A percentile compares a stretch with the other conserved stretches of the same genome.
Evolutionary conservation across 2,888 invertebrate genomes (phyloP).

Genomic region (Cataglyphis altisquamis): DNA sequence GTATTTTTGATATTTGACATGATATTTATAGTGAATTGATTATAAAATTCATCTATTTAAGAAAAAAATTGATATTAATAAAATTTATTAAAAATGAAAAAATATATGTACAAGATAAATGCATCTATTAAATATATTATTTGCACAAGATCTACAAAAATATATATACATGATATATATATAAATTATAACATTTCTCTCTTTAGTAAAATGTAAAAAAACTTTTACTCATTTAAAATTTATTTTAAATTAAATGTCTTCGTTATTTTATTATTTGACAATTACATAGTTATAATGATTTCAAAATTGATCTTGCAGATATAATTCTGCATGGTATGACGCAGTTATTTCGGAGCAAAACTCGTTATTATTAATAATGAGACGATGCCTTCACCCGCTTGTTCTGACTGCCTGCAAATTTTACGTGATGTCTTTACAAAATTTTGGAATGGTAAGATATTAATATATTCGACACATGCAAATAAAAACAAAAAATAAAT

Average conservation of each 20-base stretch:
- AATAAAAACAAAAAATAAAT: not conserved
- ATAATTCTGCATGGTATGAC: conserved; percentile 11
- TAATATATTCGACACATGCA: not conserved
- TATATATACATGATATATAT: not conserved
- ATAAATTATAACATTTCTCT: not conserved
- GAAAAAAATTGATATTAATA: not conserved
- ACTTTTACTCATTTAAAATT: not conserved
- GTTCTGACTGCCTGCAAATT: not conserved
- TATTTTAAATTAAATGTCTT: not conserved
- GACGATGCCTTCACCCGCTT: not conserved
- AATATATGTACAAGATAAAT: not conserved
- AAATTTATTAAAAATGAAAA: not conserved
- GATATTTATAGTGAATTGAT: not conserved
- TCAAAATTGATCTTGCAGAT: not conserved
- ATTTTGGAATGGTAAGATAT: conserved; percentile 31
- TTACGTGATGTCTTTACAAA: conserved; percentile 30
- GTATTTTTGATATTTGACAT: not conserved
- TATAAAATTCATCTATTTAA: not conserved
- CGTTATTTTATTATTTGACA: not conserved
- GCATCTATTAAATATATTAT: not conserved
- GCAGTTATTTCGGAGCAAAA: conserved; percentile 8
- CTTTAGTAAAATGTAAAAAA: not conserved
- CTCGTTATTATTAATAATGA: conserved; percentile 5
- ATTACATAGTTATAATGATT: not conserved
- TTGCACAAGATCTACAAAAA: not conserved